phyloP scores from a whole-genome alignment of 2,113 vertebrate genomes.

The Oreochromis aureus region DNA sequence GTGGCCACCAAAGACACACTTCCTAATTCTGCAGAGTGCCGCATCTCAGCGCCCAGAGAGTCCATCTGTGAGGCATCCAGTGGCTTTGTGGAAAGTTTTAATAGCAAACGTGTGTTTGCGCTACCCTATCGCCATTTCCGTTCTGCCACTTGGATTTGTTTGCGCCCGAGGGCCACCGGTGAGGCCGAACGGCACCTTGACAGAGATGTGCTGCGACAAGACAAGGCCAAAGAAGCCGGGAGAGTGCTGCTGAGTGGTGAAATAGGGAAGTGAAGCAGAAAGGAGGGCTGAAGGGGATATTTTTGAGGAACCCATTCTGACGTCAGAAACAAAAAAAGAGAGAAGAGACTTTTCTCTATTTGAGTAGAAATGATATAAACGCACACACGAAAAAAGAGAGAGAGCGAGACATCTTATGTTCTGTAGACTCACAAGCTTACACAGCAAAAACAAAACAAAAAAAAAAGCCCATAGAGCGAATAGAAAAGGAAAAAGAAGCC shows the following conservation, averaged over 20 bases:
- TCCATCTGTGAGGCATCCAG: neutral
- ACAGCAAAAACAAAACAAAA: neutral
- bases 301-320: slow-evolving; percentile 55
- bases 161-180: slow-evolving; percentile 8
- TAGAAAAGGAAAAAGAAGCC: neutral
- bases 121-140: neutral
- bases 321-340: slow-evolving; percentile 14
- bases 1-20: slow-evolving; percentile 12
- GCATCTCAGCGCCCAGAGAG: neutral
- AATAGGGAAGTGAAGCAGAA: slow-evolving; percentile 54
- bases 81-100: neutral
- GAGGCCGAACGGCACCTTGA: slow-evolving; percentile 1
- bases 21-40: slow-evolving; percentile 9
- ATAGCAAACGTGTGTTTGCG: neutral
- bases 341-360: neutral
- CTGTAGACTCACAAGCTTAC: neutral
- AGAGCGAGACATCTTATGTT: neutral
- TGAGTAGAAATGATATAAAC: neutral
- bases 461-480: neutral
- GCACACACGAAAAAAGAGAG: neutral
- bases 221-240: neutral
- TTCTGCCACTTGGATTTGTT: slow-evolving; percentile 2
- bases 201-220: slow-evolving; percentile 28
- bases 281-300: slow-evolving; percentile 22
- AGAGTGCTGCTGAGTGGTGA: slow-evolving; percentile 23